Evolutionary conservation across 2,113 vertebrate species (phyloP), one percentile per base, ranked within the genome.

Genomic region (Ivindomyrus marchei): DNA sequence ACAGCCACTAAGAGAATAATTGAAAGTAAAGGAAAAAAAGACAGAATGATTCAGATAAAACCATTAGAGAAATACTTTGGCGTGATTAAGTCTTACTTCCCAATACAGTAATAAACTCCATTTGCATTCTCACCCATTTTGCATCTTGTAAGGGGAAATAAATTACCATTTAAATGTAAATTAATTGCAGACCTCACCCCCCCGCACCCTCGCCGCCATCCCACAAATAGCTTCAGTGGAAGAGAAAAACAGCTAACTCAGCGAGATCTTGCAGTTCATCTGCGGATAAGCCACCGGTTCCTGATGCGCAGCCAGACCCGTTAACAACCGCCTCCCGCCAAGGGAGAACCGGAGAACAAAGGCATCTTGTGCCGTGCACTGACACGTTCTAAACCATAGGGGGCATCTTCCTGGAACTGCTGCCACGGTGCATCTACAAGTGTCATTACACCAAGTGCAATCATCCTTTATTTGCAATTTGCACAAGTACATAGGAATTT

Each of bases 141-240:
- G 39, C 31, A 83, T 45, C 31, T 42, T 47, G 83, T 47, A 47
- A 46, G 83, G 9, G 45, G 39, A 47, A 46, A 85, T 85, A 85
- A 85, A 47, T 85, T 15, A 80, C 74, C 74, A 47, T 85, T 85
- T 85, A 85, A 85, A 85, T 85, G 42, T 85, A 47, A 85, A 85
- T 85, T 85, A 85, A 85, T 85, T 46, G 21, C 74, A 80, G 36
- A 36, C 15, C 74, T 42, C 74, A 77, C 70, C 11, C n/a, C 8
- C n/a, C 62, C 24, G n/a, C 7, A 11, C 21, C 58, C 5, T 27
- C 66, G 13, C 70, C 3, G 24, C 58, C 58, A n/a, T 66, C 24
- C 58, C n/a, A 10, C 58, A 66, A 66, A 66, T 27, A 27, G 24
- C 58, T 66, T 66, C 58, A 66, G 58, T 27, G 9, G 10, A 31